Evolutionary conservation across 2,113 vertebrate genomes (phyloP).

Genomic region (Entelurus aequoreus): DNA sequence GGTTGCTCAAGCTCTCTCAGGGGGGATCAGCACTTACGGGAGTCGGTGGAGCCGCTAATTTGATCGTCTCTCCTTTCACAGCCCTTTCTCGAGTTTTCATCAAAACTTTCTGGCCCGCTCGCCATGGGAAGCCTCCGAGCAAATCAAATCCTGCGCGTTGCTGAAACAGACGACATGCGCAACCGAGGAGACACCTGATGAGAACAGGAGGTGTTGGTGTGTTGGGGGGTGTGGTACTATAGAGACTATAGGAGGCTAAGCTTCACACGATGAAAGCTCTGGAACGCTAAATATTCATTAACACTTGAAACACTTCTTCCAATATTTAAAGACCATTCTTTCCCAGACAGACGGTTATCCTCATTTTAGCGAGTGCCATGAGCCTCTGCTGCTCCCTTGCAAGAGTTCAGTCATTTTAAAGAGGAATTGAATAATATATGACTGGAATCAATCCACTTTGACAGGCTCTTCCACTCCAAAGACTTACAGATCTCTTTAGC

Average conservation of each 20-base stretch:
- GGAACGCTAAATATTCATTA: constrained; percentile 47
- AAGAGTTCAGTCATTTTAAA: constrained; percentile 32
- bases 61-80: constrained; percentile 62
- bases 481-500: constrained; percentile 15
- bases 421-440: constrained; percentile 36
- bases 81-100: constrained; percentile 58
- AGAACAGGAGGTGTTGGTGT: constrained; percentile 14
- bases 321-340: constrained; percentile 40
- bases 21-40: constrained; percentile 56
- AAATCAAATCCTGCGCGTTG: constrained; percentile 40
- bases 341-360: constrained; percentile 18
- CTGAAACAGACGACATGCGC: constrained; percentile 50
- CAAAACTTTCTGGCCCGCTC: constrained; percentile 44
- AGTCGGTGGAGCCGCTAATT: constrained; percentile 57
- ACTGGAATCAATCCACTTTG: constrained; percentile 26
- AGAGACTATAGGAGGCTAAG: constrained; percentile 30
- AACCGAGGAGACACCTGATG: constrained; percentile 48
- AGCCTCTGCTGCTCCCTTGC: constrained; percentile 29
- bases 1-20: constrained; percentile 54
- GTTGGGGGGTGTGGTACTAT: not conserved
- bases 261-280: constrained; percentile 45
- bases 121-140: constrained; percentile 35
- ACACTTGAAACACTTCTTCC: constrained; percentile 43
- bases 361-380: constrained; percentile 22
- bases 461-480: constrained; percentile 11